phyloP scores from a whole-genome alignment of 2,888 invertebrate genomes.

The Andrena haemorrhoa region DNA sequence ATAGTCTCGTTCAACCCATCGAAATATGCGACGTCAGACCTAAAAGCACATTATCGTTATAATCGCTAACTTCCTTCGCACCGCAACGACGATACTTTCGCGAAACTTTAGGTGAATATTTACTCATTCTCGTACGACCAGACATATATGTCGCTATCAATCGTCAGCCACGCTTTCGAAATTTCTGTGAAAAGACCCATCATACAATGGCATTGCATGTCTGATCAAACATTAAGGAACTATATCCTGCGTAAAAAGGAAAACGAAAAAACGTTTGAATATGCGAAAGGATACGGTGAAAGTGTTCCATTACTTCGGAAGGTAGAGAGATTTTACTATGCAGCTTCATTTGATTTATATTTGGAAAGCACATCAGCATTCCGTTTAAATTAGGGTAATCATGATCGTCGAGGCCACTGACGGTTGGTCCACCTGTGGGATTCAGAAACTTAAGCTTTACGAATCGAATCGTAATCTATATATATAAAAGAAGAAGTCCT shows the following conservation, averaged over 20 bases:
- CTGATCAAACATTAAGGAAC: slow-evolving; percentile 85
- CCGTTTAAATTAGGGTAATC: slow-evolving; percentile 95
- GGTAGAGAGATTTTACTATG: slow-evolving; percentile 95
- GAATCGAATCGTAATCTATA: not conserved
- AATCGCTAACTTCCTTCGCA: not conserved
- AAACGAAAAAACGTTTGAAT: slow-evolving; percentile 1
- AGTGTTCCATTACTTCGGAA: slow-evolving; percentile 97
- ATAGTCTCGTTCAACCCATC: slow-evolving; percentile 98
- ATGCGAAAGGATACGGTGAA: slow-evolving; percentile 93
- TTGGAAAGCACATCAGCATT: slow-evolving; percentile 88
- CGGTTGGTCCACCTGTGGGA: slow-evolving; percentile 90
- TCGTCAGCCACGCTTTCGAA: slow-evolving; percentile 97
- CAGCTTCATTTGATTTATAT: slow-evolving; percentile 92
- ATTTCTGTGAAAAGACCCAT: slow-evolving; percentile 99
- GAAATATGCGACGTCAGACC: slow-evolving; percentile 97
- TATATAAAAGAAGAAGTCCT: too few relatives aligned
- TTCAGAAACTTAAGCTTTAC: not conserved
- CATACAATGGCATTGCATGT: slow-evolving; percentile 97
- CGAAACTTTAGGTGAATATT: slow-evolving; percentile 60
- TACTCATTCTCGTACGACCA: slow-evolving; percentile 98
- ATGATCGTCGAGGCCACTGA: slow-evolving; percentile 95
- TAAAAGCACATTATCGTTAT: slow-evolving; percentile 75
- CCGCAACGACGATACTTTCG: not conserved
- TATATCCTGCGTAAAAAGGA: not conserved
- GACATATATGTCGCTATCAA: slow-evolving; percentile 98